These are phyloP conservation scores for Polypedilum pembai DNA, from an alignment of 1,140 invertebrate genomes.

Conservation along the genomic window DNA sequence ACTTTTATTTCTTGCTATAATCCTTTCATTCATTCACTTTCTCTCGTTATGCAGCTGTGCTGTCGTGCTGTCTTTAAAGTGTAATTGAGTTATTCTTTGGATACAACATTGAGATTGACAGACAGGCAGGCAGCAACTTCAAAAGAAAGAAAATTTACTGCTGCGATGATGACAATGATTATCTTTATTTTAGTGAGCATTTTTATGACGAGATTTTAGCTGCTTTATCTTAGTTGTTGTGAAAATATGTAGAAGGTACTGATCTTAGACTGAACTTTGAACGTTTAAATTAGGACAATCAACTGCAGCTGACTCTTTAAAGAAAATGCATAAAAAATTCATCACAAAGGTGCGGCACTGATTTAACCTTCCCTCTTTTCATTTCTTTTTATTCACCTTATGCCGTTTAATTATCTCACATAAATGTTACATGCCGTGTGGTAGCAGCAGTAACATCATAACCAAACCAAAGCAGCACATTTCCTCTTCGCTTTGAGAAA, in stretches of 20 bases:
- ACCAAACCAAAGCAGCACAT: constrained; percentile 1
- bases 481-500: not conserved
- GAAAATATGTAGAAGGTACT: not conserved
- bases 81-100: constrained; percentile 9
- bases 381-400: not conserved
- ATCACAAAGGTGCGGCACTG: not conserved
- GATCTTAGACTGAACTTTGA: no score
- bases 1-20: no score
- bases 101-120: not conserved
- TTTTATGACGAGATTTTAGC: not conserved
- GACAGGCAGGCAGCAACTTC: not conserved
- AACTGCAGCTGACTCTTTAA: not conserved
- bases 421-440: not conserved
- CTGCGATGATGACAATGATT: not conserved
- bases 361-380: not conserved
- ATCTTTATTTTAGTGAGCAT: not conserved
- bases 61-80: not conserved
- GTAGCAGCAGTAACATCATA: not conserved
- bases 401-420: constrained; percentile 3
- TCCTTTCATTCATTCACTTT: no score
- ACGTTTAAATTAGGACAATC: not conserved
- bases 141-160: not conserved
- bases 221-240: not conserved
- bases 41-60: no score
- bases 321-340: not conserved